phyloP scores from a whole-genome alignment of 2,888 invertebrate genomes.

The Fragum whitleyi region DNA sequence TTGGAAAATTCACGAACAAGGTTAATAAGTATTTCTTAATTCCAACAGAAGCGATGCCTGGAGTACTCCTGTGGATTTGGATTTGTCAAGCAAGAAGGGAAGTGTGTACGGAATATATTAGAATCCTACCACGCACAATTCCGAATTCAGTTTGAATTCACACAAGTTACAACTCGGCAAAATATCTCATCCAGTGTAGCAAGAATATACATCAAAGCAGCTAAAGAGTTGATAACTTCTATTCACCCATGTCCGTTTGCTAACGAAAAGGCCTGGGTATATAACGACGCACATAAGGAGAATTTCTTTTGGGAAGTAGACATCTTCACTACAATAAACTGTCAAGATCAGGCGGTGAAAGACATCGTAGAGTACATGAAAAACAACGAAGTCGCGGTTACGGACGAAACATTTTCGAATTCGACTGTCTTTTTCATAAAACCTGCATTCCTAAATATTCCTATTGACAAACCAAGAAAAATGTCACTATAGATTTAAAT shows the following conservation, averaged over 20 bases:
- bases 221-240: neutral
- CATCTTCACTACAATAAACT: neutral
- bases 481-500: neutral
- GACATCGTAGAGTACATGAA: neutral
- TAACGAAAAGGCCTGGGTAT: neutral
- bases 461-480: no score
- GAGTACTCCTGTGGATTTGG: constrained; percentile 5
- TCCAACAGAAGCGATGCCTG: constrained; percentile 3
- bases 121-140: neutral
- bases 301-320: constrained; percentile 2
- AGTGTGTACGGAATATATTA: neutral
- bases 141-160: neutral
- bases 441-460: no score
- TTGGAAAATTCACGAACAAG: no score
- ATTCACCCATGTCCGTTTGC: neutral
- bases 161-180: no score
- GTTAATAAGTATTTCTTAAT: no score
- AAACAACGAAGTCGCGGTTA: neutral
- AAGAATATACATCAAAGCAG: neutral
- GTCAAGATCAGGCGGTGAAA: neutral
- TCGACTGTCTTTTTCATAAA: no score
- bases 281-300: no score
- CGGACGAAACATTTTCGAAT: neutral
- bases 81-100: neutral
- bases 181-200: no score